phyloP scores from a whole-genome alignment of 2,797 vertebrate species.

The Paguma larvata region DNA sequence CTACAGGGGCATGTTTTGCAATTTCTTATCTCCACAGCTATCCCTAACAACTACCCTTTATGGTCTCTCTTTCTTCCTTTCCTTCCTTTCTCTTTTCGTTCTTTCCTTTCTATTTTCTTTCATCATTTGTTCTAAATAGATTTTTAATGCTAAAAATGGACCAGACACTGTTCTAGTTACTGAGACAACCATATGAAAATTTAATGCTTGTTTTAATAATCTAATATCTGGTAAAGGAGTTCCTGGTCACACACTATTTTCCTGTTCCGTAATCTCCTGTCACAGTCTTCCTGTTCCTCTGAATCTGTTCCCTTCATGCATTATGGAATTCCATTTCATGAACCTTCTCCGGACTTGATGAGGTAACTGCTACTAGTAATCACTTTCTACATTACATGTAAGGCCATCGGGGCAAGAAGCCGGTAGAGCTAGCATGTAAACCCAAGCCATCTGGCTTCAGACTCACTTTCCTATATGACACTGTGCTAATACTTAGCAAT shows the following conservation, averaged over 20 bases:
- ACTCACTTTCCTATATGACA: not conserved
- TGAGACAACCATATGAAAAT: not conserved
- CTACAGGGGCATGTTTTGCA: not conserved
- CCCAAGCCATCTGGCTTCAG: not conserved
- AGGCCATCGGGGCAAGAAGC: not conserved
- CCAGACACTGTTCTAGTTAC: not conserved
- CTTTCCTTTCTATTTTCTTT: not conserved
- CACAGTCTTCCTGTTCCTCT: not conserved
- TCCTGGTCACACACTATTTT: not conserved
- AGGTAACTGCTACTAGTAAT: not conserved
- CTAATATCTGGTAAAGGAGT: not conserved
- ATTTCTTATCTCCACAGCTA: not conserved
- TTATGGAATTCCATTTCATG: not conserved
- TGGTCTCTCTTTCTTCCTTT: not conserved
- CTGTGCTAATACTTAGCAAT: not conserved
- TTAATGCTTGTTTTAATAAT: not conserved
- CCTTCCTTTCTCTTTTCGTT: not conserved
- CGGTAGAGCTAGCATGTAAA: not conserved
- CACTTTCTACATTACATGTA: not conserved
- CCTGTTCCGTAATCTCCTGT: not conserved
- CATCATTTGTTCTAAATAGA: not conserved
- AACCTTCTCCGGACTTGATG: not conserved
- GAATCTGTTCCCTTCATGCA: not conserved
- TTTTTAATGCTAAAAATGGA: not conserved
- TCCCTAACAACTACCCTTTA: not conserved